Conservation (phyloP, 2,888 invertebrate genomes). For the Drosophila helvetica region DNA sequence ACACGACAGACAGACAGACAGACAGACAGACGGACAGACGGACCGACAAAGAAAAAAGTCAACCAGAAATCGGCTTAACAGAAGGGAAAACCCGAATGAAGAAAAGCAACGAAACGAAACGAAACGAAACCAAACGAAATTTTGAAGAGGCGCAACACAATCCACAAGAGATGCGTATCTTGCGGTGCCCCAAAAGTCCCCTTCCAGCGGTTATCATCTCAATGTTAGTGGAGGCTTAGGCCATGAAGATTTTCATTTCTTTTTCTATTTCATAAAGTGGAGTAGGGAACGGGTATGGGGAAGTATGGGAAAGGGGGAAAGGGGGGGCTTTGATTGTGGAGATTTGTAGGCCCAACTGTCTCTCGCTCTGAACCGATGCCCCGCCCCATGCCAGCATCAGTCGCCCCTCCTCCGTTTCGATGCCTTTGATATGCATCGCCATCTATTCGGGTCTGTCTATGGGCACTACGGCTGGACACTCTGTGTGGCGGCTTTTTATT, state of each 20-base stretch:
- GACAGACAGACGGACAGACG: slow-evolving; percentile 46
- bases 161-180: slow-evolving; percentile 72
- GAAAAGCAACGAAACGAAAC: slow-evolving; percentile 34
- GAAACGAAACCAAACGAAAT: too few relatives aligned
- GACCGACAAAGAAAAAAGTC: slow-evolving; percentile 5
- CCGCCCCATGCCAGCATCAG: too few relatives aligned
- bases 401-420: slow-evolving; percentile 17
- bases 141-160: slow-evolving; percentile 58
- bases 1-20: slow-evolving; percentile 53
- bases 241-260: slow-evolving; percentile 54
- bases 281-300: neutral
- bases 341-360: slow-evolving; percentile 12
- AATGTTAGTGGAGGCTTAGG: slow-evolving; percentile 10
- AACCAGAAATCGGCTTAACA: slow-evolving; percentile 42
- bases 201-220: neutral
- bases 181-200: slow-evolving; percentile 32
- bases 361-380: neutral
- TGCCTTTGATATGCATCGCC: slow-evolving; percentile 67
- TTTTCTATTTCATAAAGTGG: slow-evolving; percentile 63
- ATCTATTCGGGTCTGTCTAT: slow-evolving; percentile 34
- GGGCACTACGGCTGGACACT: neutral
- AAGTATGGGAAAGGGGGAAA: neutral
- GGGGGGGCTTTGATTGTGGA: slow-evolving; percentile 3
- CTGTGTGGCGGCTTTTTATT: slow-evolving; percentile 62
- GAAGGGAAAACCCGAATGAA: slow-evolving; percentile 2